Evolutionary conservation across 2,113 vertebrate genomes (phyloP).

Genomic region (Euleptes europaea): DNA sequence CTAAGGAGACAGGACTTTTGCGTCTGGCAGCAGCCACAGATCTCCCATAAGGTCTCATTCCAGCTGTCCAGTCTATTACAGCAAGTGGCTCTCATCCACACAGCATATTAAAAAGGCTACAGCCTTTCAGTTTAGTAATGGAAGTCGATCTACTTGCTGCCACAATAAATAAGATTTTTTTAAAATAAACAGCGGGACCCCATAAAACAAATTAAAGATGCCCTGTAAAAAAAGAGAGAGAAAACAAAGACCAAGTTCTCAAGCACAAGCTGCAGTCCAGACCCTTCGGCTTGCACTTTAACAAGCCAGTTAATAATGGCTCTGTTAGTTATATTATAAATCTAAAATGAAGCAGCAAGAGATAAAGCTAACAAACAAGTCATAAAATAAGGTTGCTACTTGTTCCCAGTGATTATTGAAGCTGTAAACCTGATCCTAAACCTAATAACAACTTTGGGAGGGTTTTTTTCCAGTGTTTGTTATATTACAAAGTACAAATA

Average conservation of each 20-base stretch:
- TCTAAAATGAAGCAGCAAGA: constrained; percentile 43
- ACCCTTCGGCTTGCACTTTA: constrained; percentile 34
- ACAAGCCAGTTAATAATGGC: constrained; percentile 52
- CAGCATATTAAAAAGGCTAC: constrained; percentile 33
- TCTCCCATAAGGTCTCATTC: neutral
- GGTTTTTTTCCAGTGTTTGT: neutral
- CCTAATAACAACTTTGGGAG: neutral
- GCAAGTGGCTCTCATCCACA: neutral
- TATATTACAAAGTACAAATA: constrained; percentile 23
- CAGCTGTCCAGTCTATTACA: neutral
- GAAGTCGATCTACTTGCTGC: constrained; percentile 31
- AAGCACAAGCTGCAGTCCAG: constrained; percentile 17
- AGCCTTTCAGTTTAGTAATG: constrained; percentile 37
- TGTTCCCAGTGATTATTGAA: constrained; percentile 36
- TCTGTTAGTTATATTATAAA: constrained; percentile 54
- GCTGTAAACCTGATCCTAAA: constrained; percentile 22
- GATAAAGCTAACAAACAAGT: constrained; percentile 54
- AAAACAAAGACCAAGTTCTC: constrained; percentile 41
- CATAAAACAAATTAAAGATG: constrained; percentile 51
- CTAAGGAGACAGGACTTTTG: neutral
- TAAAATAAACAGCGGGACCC: constrained; percentile 31
- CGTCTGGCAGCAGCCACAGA: neutral
- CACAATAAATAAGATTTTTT: constrained; percentile 55
- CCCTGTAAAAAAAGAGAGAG: constrained; percentile 27
- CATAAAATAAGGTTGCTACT: constrained; percentile 39